Evolutionary conservation across 2,797 vertebrate species (phyloP).

Genomic region (Iguana delicatissima): DNA sequence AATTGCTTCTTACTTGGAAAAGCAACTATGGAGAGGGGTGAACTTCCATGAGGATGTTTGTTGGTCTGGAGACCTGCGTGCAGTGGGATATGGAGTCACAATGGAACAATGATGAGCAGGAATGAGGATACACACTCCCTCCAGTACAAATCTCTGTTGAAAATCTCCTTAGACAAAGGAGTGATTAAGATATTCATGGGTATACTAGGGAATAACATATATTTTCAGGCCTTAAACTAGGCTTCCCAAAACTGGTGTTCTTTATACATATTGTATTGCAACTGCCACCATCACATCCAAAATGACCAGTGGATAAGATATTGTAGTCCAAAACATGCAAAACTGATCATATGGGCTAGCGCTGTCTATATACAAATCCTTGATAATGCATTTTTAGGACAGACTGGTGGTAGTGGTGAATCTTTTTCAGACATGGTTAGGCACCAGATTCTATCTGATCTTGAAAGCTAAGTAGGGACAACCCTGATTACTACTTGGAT

Average conservation of each 20-base stretch:
- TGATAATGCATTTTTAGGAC: too few species aligned
- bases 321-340: not conserved
- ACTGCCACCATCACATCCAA: not conserved
- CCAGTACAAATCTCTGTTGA: too few species aligned
- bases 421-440: not conserved
- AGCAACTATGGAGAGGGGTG: not conserved
- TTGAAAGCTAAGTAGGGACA: too few species aligned
- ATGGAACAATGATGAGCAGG: not conserved
- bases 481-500: too few species aligned
- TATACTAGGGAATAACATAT: not conserved
- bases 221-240: not conserved
- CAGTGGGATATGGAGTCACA: not conserved
- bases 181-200: not conserved
- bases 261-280: not conserved
- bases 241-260: not conserved
- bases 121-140: too few species aligned
- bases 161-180: not conserved
- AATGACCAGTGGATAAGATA: not conserved
- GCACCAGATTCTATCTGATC: too few species aligned
- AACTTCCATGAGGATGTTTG: not conserved
- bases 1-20: not conserved
- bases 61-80: not conserved
- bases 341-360: not conserved
- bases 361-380: too few species aligned
- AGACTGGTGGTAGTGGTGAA: not conserved